Conservation (phyloP, 2,113 vertebrate species). For the Bos javanicus region DNA sequence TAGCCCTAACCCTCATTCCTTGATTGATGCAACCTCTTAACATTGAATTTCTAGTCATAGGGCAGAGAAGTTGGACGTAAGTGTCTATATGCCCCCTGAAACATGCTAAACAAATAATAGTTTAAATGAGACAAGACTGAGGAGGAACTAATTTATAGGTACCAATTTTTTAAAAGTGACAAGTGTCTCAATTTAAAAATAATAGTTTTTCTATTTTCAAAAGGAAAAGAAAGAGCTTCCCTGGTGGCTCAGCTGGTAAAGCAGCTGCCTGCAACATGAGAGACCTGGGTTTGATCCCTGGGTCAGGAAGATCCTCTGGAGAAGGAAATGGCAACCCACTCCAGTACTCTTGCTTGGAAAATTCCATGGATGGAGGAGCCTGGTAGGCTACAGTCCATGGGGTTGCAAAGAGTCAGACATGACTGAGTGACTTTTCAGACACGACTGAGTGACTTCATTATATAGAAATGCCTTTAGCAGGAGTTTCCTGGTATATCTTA, state of each 20-base stretch:
- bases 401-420: not conserved
- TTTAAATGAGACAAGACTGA: not conserved
- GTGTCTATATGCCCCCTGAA: not conserved
- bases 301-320: not conserved
- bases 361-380: not conserved
- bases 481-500: not conserved
- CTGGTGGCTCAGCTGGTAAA: not conserved
- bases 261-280: not conserved
- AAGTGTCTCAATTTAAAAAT: not conserved
- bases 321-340: not conserved
- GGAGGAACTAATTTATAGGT: not conserved
- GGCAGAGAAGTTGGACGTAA: not conserved
- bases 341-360: not conserved
- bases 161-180: not conserved
- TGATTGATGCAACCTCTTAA: not conserved
- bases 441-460: not conserved
- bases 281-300: not conserved
- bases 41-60: not conserved
- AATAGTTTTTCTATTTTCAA: not conserved
- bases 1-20: not conserved
- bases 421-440: not conserved
- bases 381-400: not conserved
- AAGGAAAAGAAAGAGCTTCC: not conserved
- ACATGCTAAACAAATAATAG: not conserved
- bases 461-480: not conserved